Evolutionary conservation across 2,797 vertebrate species (phyloP).

Genomic region (Bovichtus variegatus): DNA sequence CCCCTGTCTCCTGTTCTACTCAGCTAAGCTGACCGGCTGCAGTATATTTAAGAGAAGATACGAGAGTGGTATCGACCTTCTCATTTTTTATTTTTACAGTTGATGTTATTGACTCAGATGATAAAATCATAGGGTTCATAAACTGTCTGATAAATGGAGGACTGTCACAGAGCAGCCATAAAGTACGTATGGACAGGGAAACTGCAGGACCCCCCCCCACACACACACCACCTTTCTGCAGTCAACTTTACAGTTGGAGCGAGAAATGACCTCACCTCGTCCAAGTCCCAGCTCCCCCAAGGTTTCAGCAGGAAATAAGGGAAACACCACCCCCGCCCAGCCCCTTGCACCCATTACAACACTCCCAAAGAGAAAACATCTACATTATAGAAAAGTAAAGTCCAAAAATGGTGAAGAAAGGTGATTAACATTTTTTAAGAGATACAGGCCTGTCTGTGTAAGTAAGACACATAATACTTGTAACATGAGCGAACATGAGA

Average conservation of each 20-base stretch:
- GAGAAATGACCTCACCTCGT: conserved; percentile 79
- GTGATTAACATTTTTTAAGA: neutral
- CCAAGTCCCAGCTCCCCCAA: conserved; percentile 71
- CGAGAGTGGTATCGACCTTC: neutral
- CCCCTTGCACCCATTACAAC: conserved; percentile 40
- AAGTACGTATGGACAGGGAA: conserved; percentile 17
- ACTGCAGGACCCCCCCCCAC: conserved; percentile 20
- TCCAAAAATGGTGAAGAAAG: conserved; percentile 27
- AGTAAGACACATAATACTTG: conserved; percentile 37
- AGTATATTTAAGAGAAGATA: neutral
- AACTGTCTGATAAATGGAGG: conserved; percentile 14
- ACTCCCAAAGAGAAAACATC: conserved; percentile 53
- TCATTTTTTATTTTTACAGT: neutral
- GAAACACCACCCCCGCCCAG: conserved; percentile 60
- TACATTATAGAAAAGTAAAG: conserved; percentile 25
- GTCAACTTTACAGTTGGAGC: conserved; percentile 73
- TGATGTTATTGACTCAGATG: conserved; percentile 1
- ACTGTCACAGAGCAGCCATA: conserved; percentile 11
- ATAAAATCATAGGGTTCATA: neutral
- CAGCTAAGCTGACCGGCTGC: neutral
- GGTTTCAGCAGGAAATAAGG: conserved; percentile 77
- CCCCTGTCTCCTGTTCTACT: neutral
- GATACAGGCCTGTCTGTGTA: conserved; percentile 11
- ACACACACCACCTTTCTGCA: too few species aligned
- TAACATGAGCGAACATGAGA: conserved; percentile 45